Evolutionary conservation across 2,888 invertebrate genomes (phyloP).

Genomic region (Balanococcus diminutus): DNA sequence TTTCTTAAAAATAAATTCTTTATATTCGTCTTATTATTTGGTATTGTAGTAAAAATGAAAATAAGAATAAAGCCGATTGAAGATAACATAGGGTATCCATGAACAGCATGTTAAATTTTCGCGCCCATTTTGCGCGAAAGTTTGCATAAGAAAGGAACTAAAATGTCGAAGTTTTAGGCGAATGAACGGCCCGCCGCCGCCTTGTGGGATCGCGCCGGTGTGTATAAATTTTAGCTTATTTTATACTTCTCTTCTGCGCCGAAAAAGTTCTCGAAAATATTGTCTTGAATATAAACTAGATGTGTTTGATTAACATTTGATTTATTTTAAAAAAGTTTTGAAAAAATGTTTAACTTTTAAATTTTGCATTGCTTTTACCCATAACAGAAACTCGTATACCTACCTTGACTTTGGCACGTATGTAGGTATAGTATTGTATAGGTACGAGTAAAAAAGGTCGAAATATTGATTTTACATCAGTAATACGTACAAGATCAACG

Average conservation of each 20-base stretch:
- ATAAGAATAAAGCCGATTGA: neutral
- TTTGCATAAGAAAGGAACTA: neutral
- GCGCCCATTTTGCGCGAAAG: neutral
- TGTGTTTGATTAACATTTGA: constrained; percentile 1
- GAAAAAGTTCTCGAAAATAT: constrained; percentile 17
- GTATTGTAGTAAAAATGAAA: neutral
- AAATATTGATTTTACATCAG: neutral
- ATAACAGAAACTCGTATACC: too few species aligned
- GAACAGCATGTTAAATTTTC: constrained; percentile 5
- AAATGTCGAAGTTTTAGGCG: neutral
- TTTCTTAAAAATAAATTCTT: too few species aligned
- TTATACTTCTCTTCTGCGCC: neutral
- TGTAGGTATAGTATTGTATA: too few species aligned
- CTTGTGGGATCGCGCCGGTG: neutral
- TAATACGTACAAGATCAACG: neutral
- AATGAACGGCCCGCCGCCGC: neutral
- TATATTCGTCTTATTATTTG: neutral
- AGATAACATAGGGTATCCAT: neutral
- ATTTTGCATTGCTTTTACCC: neutral
- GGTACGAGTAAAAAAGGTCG: too few species aligned
- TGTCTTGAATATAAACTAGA: constrained; percentile 11
- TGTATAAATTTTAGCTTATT: neutral
- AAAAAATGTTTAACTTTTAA: neutral
- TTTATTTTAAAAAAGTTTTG: constrained; percentile 18
- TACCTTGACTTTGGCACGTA: too few species aligned